Percentiles rank a stretch among this genome's conserved stretches.
These are phyloP conservation scores for Hylia prasina DNA, from an alignment of 2,113 vertebrate genomes.

Conservation along the genomic window DNA sequence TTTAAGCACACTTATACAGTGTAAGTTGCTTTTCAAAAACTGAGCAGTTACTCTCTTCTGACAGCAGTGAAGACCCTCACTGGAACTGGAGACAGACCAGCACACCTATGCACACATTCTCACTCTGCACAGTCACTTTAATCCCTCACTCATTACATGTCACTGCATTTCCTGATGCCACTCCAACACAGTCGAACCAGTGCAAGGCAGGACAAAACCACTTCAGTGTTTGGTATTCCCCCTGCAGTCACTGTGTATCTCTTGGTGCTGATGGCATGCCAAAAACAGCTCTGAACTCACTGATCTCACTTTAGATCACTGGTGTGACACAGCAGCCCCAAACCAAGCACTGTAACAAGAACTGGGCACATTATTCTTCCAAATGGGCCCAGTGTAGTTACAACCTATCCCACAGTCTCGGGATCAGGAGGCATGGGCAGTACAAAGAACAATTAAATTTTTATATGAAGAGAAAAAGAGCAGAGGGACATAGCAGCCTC, in stretches of 20 bases:
- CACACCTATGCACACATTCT: neutral
- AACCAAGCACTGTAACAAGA: neutral
- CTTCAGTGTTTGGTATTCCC: neutral
- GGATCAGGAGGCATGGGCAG: accelerated
- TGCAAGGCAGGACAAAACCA: neutral
- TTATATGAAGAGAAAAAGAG: neutral
- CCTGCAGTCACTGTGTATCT: neutral
- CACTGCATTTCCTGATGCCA: neutral
- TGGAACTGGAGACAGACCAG: neutral
- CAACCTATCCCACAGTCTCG: neutral
- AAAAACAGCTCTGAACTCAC: neutral
- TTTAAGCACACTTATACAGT: neutral
- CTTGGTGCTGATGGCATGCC: neutral
- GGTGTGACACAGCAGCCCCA: neutral
- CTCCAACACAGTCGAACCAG: neutral
- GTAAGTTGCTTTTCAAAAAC: neutral
- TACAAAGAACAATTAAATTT: neutral
- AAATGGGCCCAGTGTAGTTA: neutral
- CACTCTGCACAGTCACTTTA: neutral
- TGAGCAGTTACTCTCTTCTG: neutral
- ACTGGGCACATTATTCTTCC: neutral
- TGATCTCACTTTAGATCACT: neutral
- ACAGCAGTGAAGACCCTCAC: neutral
- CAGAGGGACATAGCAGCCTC: neutral
- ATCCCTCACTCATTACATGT: neutral